Evolutionary conservation across 2,113 vertebrate species (phyloP).

Genomic region (Riparia riparia): DNA sequence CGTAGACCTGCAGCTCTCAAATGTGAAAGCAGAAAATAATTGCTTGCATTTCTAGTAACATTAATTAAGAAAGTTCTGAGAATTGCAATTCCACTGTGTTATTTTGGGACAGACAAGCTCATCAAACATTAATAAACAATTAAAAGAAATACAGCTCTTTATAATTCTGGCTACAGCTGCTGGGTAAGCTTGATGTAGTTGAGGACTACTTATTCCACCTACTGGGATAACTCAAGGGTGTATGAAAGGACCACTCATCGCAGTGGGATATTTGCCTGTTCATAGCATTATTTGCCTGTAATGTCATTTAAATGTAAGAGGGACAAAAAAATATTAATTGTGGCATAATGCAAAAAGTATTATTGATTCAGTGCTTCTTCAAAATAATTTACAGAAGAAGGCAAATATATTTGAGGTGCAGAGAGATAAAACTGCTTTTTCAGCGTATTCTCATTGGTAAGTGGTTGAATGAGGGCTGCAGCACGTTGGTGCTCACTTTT

Average conservation of each 20-base stretch:
- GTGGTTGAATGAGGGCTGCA: not conserved
- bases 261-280: not conserved
- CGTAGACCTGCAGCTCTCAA: not conserved
- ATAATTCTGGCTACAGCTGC: not conserved
- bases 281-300: not conserved
- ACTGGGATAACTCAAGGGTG: not conserved
- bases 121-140: not conserved
- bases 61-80: not conserved
- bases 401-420: not conserved
- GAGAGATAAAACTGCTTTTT: not conserved
- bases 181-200: not conserved
- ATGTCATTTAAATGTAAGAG: not conserved
- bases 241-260: not conserved
- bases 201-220: not conserved
- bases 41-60: not conserved
- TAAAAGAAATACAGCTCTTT: not conserved
- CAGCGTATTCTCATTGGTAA: not conserved
- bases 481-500: not conserved
- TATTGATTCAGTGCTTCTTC: not conserved
- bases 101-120: not conserved
- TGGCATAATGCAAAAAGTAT: not conserved
- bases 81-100: not conserved
- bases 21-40: not conserved
- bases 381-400: not conserved
- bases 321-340: not conserved